phyloP scores from a whole-genome alignment of 2,797 vertebrate genomes.

The Novumbra hubbsi region DNA sequence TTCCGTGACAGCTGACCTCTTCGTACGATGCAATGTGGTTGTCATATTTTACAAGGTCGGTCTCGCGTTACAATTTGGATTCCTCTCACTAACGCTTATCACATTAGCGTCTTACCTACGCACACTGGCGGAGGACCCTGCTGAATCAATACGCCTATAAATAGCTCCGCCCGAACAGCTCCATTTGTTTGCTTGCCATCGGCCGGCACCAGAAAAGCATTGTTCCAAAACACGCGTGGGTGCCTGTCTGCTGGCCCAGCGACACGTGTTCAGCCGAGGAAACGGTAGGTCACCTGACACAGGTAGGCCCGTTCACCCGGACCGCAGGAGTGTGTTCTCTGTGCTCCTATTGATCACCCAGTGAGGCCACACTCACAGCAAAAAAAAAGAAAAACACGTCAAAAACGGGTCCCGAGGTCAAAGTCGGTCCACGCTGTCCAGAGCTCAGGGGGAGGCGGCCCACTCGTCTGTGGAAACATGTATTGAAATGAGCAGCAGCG shows the following conservation, averaged over 20 bases:
- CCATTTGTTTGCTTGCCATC: slow-evolving; percentile 15
- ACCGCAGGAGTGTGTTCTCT: neutral
- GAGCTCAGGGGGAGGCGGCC: neutral
- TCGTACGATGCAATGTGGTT: neutral
- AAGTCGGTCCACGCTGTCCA: too few species aligned
- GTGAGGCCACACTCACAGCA: neutral
- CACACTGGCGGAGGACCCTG: neutral
- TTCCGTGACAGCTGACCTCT: neutral
- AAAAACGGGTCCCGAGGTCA: neutral
- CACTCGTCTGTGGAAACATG: neutral
- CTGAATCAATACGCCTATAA: slow-evolving; percentile 21
- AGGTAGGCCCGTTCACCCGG: neutral
- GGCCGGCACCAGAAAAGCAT: slow-evolving; percentile 9
- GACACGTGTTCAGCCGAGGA: neutral
- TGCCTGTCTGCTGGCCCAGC: neutral
- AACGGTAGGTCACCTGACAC: neutral
- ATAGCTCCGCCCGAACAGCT: slow-evolving; percentile 16
- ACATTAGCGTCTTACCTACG: neutral
- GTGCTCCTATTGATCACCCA: neutral
- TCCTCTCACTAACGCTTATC: neutral
- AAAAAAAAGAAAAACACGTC: neutral
- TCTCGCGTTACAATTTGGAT: neutral
- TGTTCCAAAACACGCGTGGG: neutral
- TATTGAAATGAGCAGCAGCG: neutral
- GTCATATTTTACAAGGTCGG: neutral